These are phyloP conservation scores for Ophion costatus DNA, from an alignment of 2,888 invertebrate species.

Conservation along the genomic window DNA sequence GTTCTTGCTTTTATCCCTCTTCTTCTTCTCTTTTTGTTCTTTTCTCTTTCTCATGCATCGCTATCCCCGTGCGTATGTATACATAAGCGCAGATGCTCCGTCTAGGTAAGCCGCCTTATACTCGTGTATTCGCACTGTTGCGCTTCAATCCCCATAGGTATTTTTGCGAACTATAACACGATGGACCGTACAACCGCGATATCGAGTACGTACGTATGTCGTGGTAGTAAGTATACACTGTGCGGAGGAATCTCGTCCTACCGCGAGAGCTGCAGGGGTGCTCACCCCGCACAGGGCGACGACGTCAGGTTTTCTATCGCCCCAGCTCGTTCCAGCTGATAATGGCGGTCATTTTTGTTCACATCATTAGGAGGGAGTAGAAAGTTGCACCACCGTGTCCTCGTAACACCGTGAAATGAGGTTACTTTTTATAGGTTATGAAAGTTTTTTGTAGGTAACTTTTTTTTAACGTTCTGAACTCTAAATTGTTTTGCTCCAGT, in stretches of 20 bases:
- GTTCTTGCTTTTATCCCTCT: constrained; percentile 39
- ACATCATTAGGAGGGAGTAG: too few relatives aligned
- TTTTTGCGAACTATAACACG: constrained; percentile 46
- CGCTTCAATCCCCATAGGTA: constrained; percentile 46
- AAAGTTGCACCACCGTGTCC: too few relatives aligned
- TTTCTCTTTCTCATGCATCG: constrained; percentile 52
- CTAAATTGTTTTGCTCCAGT: too few relatives aligned
- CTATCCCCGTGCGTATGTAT: constrained; percentile 36
- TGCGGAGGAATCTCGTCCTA: constrained; percentile 75
- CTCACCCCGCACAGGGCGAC: constrained; percentile 44
- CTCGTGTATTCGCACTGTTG: constrained; percentile 52
- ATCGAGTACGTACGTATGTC: constrained; percentile 61
- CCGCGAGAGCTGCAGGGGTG: constrained; percentile 61
- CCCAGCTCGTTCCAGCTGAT: background rate
- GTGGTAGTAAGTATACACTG: constrained; percentile 67
- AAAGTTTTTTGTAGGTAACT: too few relatives aligned
- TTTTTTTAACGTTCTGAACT: too few relatives aligned
- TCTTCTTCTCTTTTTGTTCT: background rate
- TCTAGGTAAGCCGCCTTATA: constrained; percentile 38
- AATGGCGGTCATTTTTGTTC: background rate
- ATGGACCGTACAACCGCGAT: constrained; percentile 50
- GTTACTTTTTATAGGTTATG: too few relatives aligned
- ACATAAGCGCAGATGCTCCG: constrained; percentile 41
- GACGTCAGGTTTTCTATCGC: constrained; percentile 7
- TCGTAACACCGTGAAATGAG: too few relatives aligned